Evolutionary conservation across 2,888 invertebrate genomes (phyloP).

Genomic region (Slavum lentiscoides): DNA sequence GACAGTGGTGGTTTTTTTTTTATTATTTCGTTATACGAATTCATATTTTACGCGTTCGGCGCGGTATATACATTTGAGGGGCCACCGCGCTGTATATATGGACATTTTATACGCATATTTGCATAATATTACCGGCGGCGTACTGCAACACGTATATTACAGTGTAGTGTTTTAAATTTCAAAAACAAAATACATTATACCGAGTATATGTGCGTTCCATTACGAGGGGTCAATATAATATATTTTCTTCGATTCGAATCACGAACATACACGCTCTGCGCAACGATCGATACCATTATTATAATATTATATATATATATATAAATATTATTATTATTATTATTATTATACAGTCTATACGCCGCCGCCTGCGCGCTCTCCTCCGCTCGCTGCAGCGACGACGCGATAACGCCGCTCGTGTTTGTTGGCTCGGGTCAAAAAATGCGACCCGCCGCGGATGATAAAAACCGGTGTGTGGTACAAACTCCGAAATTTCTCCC

Average conservation of each 20-base stretch:
- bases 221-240: conserved; percentile 20
- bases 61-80: neutral
- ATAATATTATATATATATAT: neutral
- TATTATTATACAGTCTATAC: conserved; percentile 1
- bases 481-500: conserved; percentile 40
- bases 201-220: neutral
- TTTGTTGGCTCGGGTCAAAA: conserved; percentile 27
- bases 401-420: conserved; percentile 8
- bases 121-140: conserved; percentile 22
- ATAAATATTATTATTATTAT: too few relatives aligned
- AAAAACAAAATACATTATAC: conserved; percentile 17
- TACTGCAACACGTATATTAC: neutral
- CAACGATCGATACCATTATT: neutral
- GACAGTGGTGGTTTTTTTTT: neutral
- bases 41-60: conserved; percentile 33
- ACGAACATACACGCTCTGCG: conserved; percentile 12
- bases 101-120: conserved; percentile 29
- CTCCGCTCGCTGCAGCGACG: too few relatives aligned
- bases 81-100: neutral
- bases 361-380: conserved; percentile 26
- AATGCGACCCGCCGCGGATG: conserved; percentile 14
- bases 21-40: conserved; percentile 30
- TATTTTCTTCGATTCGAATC: conserved; percentile 37
- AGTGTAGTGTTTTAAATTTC: conserved; percentile 22
- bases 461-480: conserved; percentile 35